Conservation (phyloP, 2,797 vertebrate species). For the Xyrichtys novacula region DNA sequence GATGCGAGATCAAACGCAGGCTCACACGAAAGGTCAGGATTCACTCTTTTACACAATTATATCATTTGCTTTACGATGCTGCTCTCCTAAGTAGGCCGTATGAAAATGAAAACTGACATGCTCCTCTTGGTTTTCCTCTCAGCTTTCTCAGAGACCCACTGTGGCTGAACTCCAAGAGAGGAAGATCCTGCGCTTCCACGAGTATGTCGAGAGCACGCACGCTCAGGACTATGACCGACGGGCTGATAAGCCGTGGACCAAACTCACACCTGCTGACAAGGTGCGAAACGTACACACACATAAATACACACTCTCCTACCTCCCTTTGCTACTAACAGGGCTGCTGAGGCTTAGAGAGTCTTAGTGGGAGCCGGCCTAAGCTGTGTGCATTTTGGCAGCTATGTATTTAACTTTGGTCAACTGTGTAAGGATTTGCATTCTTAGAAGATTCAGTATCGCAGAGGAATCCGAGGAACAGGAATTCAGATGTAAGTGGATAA, state of each 20-base stretch:
- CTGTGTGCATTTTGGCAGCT: constrained; percentile 3
- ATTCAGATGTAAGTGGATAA: constrained; percentile 12
- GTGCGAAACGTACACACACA: constrained; percentile 67
- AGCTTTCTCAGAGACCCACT: constrained; percentile 97
- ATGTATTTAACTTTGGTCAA: constrained; percentile 3
- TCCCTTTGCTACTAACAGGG: neutral
- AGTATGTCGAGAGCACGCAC: constrained; percentile 94
- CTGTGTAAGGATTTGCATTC: constrained; percentile 59
- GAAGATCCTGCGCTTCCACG: constrained; percentile 97
- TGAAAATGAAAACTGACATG: neutral
- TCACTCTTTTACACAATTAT: neutral
- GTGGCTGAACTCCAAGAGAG: constrained; percentile 94
- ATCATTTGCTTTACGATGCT: neutral
- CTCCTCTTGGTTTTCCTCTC: neutral
- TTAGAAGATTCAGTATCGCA: constrained; percentile 37
- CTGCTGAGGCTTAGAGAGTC: constrained; percentile 3
- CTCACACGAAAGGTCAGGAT: constrained; percentile 95
- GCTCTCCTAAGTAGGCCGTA: rapidly evolving
- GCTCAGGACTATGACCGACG: constrained; percentile 96
- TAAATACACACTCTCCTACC: neutral
- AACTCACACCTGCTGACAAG: constrained; percentile 96
- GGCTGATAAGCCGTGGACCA: constrained; percentile 97
- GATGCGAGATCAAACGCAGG: constrained; percentile 95
- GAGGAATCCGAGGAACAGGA: constrained; percentile 49
- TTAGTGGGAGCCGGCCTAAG: constrained; percentile 6